phyloP scores from a whole-genome alignment of 1,140 invertebrate genomes.

The Brachionus plicatilis region DNA sequence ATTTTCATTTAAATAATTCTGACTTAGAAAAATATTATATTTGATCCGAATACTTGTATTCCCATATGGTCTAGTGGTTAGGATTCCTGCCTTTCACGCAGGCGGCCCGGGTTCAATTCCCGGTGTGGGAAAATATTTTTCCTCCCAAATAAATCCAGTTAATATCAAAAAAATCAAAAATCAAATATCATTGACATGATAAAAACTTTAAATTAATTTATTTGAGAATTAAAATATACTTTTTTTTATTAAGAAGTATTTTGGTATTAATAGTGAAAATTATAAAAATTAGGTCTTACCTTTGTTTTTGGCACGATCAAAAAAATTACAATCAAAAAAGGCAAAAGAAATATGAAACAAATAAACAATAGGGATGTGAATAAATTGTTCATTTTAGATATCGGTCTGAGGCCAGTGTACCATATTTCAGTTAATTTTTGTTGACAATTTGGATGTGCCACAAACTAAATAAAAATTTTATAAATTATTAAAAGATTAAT shows the following conservation, averaged over 20 bases:
- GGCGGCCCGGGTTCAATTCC: neutral
- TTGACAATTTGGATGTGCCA: conserved; percentile 43
- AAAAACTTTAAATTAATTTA: no score
- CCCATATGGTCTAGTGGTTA: neutral
- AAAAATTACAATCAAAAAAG: conserved; percentile 26
- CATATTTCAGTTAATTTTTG: conserved; percentile 43
- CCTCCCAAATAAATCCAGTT: no score
- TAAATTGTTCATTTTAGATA: conserved; percentile 37
- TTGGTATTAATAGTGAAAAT: no score
- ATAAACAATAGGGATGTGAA: neutral
- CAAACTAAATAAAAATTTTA: conserved; percentile 29
- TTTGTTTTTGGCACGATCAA: conserved; percentile 27
- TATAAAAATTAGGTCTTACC: neutral
- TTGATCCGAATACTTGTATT: no score
- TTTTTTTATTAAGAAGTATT: no score
- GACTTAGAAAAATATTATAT: no score
- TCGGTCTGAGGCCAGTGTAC: conserved; percentile 22
- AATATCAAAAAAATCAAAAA: no score
- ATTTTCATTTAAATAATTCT: no score
- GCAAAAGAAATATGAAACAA: conserved; percentile 16
- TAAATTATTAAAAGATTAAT: neutral
- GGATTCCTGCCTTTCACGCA: neutral
- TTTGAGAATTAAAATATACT: no score
- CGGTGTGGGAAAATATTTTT: neutral
- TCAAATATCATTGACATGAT: no score